phyloP scores from a whole-genome alignment of 2,797 vertebrate species.

The Ctenopoma multispine region DNA sequence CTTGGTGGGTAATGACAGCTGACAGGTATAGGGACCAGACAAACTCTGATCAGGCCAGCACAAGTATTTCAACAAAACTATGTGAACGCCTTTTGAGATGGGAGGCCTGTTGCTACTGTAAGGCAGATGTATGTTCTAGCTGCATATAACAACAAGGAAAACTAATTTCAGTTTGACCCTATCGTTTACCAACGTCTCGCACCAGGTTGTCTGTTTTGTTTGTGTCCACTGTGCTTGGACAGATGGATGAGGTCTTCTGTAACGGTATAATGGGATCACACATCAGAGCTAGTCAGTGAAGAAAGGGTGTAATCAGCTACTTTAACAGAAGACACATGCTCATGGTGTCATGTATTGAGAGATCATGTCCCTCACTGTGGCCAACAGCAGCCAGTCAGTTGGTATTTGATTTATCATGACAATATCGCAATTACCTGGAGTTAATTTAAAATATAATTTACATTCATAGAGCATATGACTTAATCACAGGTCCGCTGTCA shows the following conservation, averaged over 20 bases:
- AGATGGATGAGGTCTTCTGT: constrained; percentile 57
- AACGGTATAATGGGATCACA: constrained; percentile 70
- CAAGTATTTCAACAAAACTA: neutral
- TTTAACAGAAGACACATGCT: constrained; percentile 14
- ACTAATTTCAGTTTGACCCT: too few relatives aligned
- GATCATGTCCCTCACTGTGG: too few relatives aligned
- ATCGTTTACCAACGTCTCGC: constrained; percentile 4
- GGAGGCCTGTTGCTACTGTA: neutral
- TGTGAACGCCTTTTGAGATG: neutral
- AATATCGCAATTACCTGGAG: too few relatives aligned
- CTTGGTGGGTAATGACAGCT: constrained; percentile 79
- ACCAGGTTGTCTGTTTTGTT: neutral
- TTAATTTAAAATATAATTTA: neutral
- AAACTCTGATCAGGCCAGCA: constrained; percentile 31
- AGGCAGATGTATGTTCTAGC: neutral
- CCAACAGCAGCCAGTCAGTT: neutral
- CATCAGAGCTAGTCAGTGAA: constrained; percentile 51
- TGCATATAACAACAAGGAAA: neutral
- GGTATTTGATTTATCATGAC: neutral
- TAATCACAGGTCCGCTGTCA: neutral
- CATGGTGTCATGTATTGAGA: too few relatives aligned
- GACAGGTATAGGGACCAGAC: constrained; percentile 71
- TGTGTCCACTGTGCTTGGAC: constrained; percentile 27
- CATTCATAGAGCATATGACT: too few relatives aligned
- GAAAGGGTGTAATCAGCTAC: constrained; percentile 29